Base-by-base conservation (phyloP, 2,888 invertebrate genomes). In the Watsonalla cultraria region DNA sequence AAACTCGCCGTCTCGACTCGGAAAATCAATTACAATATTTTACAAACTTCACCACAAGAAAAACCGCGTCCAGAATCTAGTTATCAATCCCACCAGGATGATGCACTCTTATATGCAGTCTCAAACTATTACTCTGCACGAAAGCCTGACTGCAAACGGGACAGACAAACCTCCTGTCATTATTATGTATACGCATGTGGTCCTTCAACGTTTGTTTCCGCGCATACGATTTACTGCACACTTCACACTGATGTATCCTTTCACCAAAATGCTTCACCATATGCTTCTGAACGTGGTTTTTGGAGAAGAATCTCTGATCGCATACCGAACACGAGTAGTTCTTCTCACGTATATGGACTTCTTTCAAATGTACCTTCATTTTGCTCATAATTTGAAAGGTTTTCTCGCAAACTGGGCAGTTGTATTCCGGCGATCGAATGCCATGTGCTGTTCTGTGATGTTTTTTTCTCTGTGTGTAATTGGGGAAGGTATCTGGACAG, bases 211-310 rank as follows among this genome's bases (percentile, higher is more conserved):
- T 86, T 56, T 87, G 84, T 46, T 82, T 84, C 47, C 87, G 78
- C 0, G 88, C 84, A 53, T 91, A 92, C 0, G 90, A 78, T 63
- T 91, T 92, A 51, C 82, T 81, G 49, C 92, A 92, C 0, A 91
- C 61, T 0, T 80, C 82, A 51, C 92, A 92, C 34, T 84, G 78
- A 33, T 89, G 84, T 0, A 84, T 77, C 45, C 83, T 82, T 34
- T 90, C 90, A 0, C 92, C 92, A 0, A 80, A 80, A 66, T 92
- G 92, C 35, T 85, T 90, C 0, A 91, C 64, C 87, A 92, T 90
- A 52, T 92, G 92, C 33, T 90, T 89, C 37, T 89, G 86, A 0
- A 92, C 81, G 47, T 89, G 90, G 0, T 88, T 86, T 5, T 78
- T 84, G 0, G 91, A 91, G 52, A 91, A 92, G 60, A 92, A 92